Base-by-base conservation (phyloP, 2,113 vertebrate genomes). In the Xenus cinereus region DNA sequence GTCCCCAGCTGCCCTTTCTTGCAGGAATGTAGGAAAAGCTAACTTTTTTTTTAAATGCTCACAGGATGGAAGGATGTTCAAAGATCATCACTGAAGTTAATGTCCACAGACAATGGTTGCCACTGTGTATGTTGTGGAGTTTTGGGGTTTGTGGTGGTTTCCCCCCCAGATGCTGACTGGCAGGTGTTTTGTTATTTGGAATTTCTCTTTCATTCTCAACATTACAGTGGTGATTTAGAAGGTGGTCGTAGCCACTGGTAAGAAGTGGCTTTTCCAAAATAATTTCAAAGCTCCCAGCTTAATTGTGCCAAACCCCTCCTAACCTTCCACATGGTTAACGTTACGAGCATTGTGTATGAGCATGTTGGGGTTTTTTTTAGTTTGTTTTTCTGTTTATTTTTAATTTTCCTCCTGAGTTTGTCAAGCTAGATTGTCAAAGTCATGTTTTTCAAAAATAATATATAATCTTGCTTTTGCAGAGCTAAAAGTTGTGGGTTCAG, bases 191-290 rank as follows among this genome's bases (percentile, higher is more conserved):
- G 26, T 66, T 67, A 1, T 19, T 73, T 78, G 30, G 62, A 59
- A 37, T 91, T 95, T 79, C 50, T 84, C 27, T 76, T 82, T 57
- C 41, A 6, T 84, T 69, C 15, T 27, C 17, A 23, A 2, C 57
- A 14, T 78, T 50, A 64, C 9, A 39, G 32, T 39, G 46, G 7
- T 0, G 0, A 21, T 27, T 4, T 6, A 39, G 75, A 27, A 72
- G 26, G 26, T 57, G 17, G 11, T 72, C 41, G 54, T 63, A 51
- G 24, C 41, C 64, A 46, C 26, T 64, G 67, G 32, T 76, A 62
- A 77, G 80, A 59, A 73, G 8, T 35, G 30, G 24, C 28, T 45
- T 89, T 82, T 87, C 69, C 30, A 66, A 84, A 85, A 45, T 39
- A 0, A 39, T 92, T 93, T 64, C 24, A 41, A 19, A 69, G 35